Base-by-base conservation (phyloP, 2,888 invertebrate genomes). In the Drosophila aldrichi region DNA sequence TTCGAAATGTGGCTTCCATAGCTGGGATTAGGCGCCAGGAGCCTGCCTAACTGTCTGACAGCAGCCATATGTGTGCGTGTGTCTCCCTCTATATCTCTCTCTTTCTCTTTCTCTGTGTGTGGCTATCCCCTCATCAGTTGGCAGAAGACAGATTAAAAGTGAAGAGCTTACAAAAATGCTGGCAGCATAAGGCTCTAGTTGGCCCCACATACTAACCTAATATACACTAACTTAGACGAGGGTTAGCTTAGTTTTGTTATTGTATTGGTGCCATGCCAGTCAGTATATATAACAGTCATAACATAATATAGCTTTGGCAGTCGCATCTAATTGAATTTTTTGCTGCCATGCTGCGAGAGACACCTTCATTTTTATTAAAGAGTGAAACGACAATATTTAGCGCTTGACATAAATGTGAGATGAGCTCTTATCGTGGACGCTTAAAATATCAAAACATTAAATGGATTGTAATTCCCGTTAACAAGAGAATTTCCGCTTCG, bases 91-190 rank as follows among this genome's bases (percentile, higher is more conserved):
- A 46, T 44, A 36, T 62, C 16, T 38, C 38, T 16, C 40, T n/a
- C 40, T n/a, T 6, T 36, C 9, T 59, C 25, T 25, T 2, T 2
- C 8, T 29, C 36, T 62, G 46, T 52, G 62, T 61, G 70, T 72
- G 61, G 57, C 68, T 65, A 71, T 67, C 62, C 72, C 54, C 74
- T 67, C 70, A 74, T 84, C 76, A 74, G 79, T 64, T 55, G 80
- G 56, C 74, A 70, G 58, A 79, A 80, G 74, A 74, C 79, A 87
- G 88, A 88, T 89, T 87, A 87, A 87, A 87, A 87, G 80, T 82
- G 81, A 85, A 85, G 79, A 82, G 75, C 82, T 70, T 70, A 70
- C 74, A 59, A 68, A 74, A 81, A 74, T 66, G 77, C 71, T 76
- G 57, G 54, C 60, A 52, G 55, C 55, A 46, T 29, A 51, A 74